Base-by-base conservation (phyloP, 2,113 vertebrate species). In the Takifugu flavidus region DNA sequence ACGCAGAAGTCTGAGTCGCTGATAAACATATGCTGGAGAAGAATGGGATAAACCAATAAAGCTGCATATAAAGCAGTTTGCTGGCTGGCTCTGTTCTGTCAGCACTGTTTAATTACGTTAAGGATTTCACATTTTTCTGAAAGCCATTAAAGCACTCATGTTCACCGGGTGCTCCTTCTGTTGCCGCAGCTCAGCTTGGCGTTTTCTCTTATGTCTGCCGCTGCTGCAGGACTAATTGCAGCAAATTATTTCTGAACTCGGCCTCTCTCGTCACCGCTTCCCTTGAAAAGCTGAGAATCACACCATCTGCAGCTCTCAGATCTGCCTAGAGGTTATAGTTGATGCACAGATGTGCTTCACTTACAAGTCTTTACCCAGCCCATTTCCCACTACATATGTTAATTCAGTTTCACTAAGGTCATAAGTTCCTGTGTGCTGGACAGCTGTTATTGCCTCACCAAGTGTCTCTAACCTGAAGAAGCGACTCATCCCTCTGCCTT, bases 1-100 rank as follows among this genome's bases (percentile, higher is more conserved):
- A 20, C 7, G 15, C 25, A 59, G 47, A 63, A 59, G 72, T 49
- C 62, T 27, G n/a, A 28, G 49, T 57, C n/a, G n/a, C 57, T 49
- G 59, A 78, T 64, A 74, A 83, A 77, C 77, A 80, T 62, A 74
- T 60, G 64, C 56, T 49, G 45, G 65, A 65, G 44, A 70, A 66
- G 61, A 78, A 61, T 66, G 57, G 49, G 54, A 59, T 62, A 44
- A 74, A 71, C 76, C 69, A 65, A 75, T 67, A 59, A 78, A 78
- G 63, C 42, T 39, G 34, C 34, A 39, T 34, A 56, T 67, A 67
- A 46, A 43, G 43, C 74, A 61, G 46, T 44, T 26, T 15, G 56
- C 50, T 53, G 53, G 58, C 53, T 65, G 45, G 60, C 69, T 39
- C 34, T 39, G 34, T 39, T 39, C 29, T 39, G 34, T 39, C 57